Conservation (phyloP, 2,888 invertebrate species). For the Bombylius major region DNA sequence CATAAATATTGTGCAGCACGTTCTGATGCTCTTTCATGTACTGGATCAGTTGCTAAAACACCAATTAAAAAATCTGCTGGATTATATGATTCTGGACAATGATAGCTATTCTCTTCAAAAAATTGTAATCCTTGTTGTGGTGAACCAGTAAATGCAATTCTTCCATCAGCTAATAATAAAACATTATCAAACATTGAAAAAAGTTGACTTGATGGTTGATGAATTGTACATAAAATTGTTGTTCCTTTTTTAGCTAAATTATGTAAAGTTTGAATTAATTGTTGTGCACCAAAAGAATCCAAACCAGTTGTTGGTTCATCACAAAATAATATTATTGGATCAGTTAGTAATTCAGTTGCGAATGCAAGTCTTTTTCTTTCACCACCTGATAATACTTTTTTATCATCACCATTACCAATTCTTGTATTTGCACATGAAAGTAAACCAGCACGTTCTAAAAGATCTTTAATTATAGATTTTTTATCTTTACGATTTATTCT, state of each 20-base stretch:
- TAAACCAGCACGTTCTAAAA: conserved; percentile 60
- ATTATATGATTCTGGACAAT: conserved; percentile 71
- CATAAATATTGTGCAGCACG: conserved; percentile 59
- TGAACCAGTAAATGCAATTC: conserved; percentile 72
- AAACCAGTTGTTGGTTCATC: conserved; percentile 93
- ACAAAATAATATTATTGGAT: conserved; percentile 84
- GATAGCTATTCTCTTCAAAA: conserved; percentile 63
- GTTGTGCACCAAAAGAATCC: conserved; percentile 86
- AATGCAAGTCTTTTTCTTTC: conserved; percentile 87
- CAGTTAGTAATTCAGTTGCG: conserved; percentile 78
- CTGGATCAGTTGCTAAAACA: conserved; percentile 66
- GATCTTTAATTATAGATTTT: conserved; percentile 50
- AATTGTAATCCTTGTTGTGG: conserved; percentile 50
- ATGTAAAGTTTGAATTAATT: conserved; percentile 58
- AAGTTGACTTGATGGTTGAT: conserved; percentile 82
- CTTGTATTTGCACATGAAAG: conserved; percentile 55
- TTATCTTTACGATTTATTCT: conserved; percentile 48
- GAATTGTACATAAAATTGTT: conserved; percentile 85
- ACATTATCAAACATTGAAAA: conserved; percentile 71
- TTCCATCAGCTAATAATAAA: conserved; percentile 74
- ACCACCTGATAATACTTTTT: conserved; percentile 82
- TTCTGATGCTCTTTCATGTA: conserved; percentile 58
- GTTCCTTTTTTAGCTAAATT: conserved; percentile 61
- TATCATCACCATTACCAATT: conserved; percentile 63
- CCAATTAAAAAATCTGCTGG: conserved; percentile 85